Percentiles rank a stretch among this genome's conserved stretches.
These are phyloP conservation scores for Busseola fusca DNA, from an alignment of 2,888 invertebrate genomes.

Conservation along the genomic window DNA sequence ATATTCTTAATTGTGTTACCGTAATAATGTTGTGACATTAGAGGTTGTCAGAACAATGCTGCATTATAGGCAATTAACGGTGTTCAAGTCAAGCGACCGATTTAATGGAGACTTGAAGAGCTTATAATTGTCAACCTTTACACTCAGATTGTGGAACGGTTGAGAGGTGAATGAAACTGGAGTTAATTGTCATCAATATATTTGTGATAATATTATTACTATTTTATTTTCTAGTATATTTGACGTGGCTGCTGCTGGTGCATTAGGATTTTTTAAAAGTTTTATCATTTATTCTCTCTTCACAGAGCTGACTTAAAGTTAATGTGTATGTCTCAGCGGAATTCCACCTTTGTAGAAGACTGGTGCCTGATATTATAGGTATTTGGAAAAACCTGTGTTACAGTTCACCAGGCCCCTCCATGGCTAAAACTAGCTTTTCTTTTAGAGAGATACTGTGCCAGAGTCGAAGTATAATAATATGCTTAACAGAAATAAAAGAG, in stretches of 20 bases:
- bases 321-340: too few species aligned
- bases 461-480: too few species aligned
- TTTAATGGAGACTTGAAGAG: constrained; percentile 32
- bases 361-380: too few species aligned
- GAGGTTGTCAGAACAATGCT: constrained; percentile 19
- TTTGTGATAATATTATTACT: not conserved
- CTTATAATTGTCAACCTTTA: constrained; percentile 54
- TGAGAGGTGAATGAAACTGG: constrained; percentile 32
- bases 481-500: too few species aligned
- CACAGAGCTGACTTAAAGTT: too few species aligned
- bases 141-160: constrained; percentile 5
- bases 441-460: too few species aligned
- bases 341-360: too few species aligned
- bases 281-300: too few species aligned
- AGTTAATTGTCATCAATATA: not conserved
- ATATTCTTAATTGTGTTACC: constrained; percentile 1
- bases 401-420: too few species aligned
- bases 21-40: constrained; percentile 18
- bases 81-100: constrained; percentile 24
- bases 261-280: not conserved
- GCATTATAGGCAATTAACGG: constrained; percentile 31
- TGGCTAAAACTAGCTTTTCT: too few species aligned
- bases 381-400: too few species aligned
- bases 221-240: not conserved
- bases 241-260: too few species aligned